Percentiles rank a stretch among this genome's conserved stretches.
These are phyloP conservation scores for Synodontis membranacea DNA, from an alignment of 2,113 vertebrate species.

Conservation along the genomic window DNA sequence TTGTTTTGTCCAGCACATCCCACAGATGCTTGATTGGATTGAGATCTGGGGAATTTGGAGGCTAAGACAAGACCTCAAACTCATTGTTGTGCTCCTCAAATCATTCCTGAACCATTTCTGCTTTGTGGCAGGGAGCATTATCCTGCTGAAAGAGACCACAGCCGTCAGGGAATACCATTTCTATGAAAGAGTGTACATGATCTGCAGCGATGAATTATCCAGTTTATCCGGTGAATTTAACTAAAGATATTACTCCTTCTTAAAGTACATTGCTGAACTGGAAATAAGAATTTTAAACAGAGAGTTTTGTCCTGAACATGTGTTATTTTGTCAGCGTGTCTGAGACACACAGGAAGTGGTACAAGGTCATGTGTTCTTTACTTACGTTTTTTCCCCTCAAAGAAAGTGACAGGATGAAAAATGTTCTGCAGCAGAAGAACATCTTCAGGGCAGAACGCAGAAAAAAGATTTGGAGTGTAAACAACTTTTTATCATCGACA, in stretches of 20 bases:
- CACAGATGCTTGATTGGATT: too few species aligned
- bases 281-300: neutral
- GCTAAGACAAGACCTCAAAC: too few species aligned
- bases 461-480: constrained; percentile 1
- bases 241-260: neutral
- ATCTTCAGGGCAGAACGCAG: neutral
- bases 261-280: neutral
- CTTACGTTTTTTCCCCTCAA: too few species aligned
- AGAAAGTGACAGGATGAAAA: neutral
- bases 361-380: neutral
- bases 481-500: constrained; percentile 19
- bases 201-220: too few species aligned
- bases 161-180: too few species aligned
- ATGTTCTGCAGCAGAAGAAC: constrained; percentile 6
- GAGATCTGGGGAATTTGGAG: too few species aligned
- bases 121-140: too few species aligned
- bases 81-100: too few species aligned
- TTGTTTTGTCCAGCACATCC: too few species aligned
- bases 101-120: too few species aligned
- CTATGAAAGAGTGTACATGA: too few species aligned
- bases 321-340: neutral
- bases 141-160: too few species aligned
- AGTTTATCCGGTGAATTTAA: neutral
- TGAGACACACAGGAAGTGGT: constrained; percentile 6
- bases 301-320: neutral